Percentiles rank a stretch among this genome's conserved stretches.
Evolutionary conservation across 2,113 vertebrate species (phyloP).

Genomic region (Camelus bactrianus): DNA sequence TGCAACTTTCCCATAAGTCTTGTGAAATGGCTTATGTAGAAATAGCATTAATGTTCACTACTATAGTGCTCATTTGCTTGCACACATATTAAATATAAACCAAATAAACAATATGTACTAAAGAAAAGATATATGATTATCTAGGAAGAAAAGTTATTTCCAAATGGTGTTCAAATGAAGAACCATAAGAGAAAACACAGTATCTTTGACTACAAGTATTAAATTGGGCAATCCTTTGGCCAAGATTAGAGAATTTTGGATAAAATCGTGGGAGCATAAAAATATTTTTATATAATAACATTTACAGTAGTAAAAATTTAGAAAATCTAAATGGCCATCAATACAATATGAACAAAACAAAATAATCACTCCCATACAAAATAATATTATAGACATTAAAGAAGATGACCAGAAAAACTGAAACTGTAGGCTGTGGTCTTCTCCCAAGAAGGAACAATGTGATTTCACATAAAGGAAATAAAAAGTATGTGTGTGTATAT

Average conservation of each 20-base stretch:
- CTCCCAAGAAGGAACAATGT: background rate
- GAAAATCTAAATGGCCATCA: background rate
- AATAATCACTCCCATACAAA: background rate
- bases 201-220: background rate
- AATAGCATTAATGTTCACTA: background rate
- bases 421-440: background rate
- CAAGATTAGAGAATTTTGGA: conserved; percentile 31
- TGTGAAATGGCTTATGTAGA: background rate
- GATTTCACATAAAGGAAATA: background rate
- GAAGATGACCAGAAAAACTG: background rate
- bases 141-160: conserved; percentile 14
- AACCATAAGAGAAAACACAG: background rate
- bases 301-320: background rate
- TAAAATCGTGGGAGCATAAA: conserved; percentile 26
- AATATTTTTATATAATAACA: background rate
- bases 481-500: background rate
- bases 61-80: background rate
- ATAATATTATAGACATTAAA: background rate
- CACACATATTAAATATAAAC: background rate
- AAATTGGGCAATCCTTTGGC: background rate
- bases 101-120: background rate
- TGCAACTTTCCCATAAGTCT: background rate
- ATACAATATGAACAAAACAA: conserved; percentile 5
- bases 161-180: background rate
- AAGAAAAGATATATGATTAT: background rate